A percentile compares a stretch with the other conserved stretches of the same genome.
These are phyloP conservation scores for Semaprochilodus insignis DNA, from an alignment of 2,797 vertebrate genomes.

Conservation along the genomic window DNA sequence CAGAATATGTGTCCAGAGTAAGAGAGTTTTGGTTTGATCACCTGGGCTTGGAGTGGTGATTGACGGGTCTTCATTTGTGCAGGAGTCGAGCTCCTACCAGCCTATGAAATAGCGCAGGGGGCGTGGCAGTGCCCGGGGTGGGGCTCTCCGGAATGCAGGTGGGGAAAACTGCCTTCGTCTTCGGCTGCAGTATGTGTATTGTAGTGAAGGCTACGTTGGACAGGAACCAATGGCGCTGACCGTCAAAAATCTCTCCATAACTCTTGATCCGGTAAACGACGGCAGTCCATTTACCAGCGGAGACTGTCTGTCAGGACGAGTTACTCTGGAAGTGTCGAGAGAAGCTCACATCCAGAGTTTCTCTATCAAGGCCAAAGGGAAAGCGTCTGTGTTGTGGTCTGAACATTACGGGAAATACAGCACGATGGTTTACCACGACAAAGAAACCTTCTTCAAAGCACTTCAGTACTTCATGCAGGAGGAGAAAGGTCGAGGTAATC, in stretches of 20 bases:
- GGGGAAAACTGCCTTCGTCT: too few species aligned
- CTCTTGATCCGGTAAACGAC: conserved; percentile 58
- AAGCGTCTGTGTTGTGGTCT: conserved; percentile 65
- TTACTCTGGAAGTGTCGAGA: conserved; percentile 64
- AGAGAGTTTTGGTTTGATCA: too few species aligned
- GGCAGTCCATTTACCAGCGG: conserved; percentile 64
- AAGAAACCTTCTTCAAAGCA: conserved; percentile 71
- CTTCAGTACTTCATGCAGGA: conserved; percentile 58
- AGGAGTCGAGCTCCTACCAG: too few species aligned
- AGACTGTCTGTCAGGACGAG: conserved; percentile 63
- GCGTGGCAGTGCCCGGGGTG: too few species aligned
- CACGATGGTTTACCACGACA: conserved; percentile 33
- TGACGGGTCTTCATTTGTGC: too few species aligned
- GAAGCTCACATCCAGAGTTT: conserved; percentile 64
- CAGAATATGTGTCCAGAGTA: too few species aligned
- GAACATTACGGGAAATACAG: conserved; percentile 44
- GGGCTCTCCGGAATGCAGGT: too few species aligned
- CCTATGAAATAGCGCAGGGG: too few species aligned
- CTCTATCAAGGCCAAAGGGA: conserved; percentile 72
- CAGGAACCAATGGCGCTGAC: conserved; percentile 54
- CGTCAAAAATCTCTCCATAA: conserved; percentile 63
- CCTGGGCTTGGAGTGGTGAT: too few species aligned
- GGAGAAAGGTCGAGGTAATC: conserved; percentile 51
- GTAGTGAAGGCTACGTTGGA: too few species aligned
- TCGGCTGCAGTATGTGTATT: too few species aligned